phyloP scores from a whole-genome alignment of 2,797 vertebrate genomes.

The Amblyopsis hoosieri region DNA sequence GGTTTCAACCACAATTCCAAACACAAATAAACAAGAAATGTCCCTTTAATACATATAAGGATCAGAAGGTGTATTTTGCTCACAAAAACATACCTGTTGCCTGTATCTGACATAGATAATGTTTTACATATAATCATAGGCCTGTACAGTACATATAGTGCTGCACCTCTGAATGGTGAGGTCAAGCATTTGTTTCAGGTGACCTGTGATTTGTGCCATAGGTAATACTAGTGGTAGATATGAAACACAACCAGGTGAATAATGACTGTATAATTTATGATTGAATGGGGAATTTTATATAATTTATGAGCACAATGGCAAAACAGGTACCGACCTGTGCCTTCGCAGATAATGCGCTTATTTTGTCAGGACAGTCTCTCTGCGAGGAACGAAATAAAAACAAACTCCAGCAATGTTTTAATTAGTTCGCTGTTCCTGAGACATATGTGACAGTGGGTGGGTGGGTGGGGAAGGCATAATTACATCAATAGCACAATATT shows the following conservation, averaged over 20 bases:
- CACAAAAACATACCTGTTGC: too few relatives aligned
- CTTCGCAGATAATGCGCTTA: slow-evolving; percentile 38
- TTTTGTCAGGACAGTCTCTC: slow-evolving; percentile 63
- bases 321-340: slow-evolving; percentile 60
- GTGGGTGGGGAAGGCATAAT: slow-evolving; percentile 52
- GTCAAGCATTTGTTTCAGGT: slow-evolving; percentile 46
- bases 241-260: slow-evolving; percentile 47
- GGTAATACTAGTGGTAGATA: slow-evolving; percentile 30
- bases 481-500: slow-evolving; percentile 71
- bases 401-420: slow-evolving; percentile 72
- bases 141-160: slow-evolving; percentile 9
- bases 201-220: slow-evolving; percentile 39
- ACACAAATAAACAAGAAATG: too few relatives aligned
- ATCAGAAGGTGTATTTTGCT: too few relatives aligned
- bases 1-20: too few relatives aligned
- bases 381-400: slow-evolving; percentile 67
- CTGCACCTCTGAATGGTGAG: slow-evolving; percentile 15
- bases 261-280: slow-evolving; percentile 68
- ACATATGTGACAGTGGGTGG: slow-evolving; percentile 66
- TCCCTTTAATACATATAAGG: too few relatives aligned
- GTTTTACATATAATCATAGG: neutral
- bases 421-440: slow-evolving; percentile 76
- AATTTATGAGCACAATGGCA: slow-evolving; percentile 51
- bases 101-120: too few relatives aligned
- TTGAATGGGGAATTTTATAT: slow-evolving; percentile 63